Base-by-base conservation (phyloP, 2,113 vertebrate species). In the Gadus macrocephalus region DNA sequence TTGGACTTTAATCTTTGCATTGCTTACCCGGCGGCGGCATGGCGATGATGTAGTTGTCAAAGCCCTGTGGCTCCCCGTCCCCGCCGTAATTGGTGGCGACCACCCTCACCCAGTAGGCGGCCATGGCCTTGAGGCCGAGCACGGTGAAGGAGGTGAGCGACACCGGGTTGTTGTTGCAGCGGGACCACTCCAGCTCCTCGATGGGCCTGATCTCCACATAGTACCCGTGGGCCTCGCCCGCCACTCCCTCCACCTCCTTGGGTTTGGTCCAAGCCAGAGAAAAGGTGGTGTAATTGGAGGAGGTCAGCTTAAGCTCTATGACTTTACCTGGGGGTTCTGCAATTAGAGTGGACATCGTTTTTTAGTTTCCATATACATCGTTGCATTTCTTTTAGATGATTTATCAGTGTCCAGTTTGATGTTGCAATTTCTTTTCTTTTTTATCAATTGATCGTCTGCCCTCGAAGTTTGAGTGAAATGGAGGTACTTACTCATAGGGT, bases 281-380 rank as follows among this genome's bases (percentile, higher is more conserved):
- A 78, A 98, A 77, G 16, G 91, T 93, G 16, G 80, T 89, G 73
- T 91, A 88, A 16, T 88, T 86, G 0, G 91, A 94, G 76, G 85
- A 92, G 66, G 89, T 93, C 87, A 96, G 85, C 78, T 85, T 92
- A 72, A 97, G 91, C 56, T 92, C 91, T 74, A 64, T 91, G 75
- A 96, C 93, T 69, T 85, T 90, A n/a, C 93, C 95, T 1, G 93
- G 95, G n/a, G 86, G 76, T 83, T 92, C 96, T 97, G 86, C 15
- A 85, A 82, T 73, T 0, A 83, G 5, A 80, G 38, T 19, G 69
- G 69, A 25, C 25, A 27, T 55, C 11, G 16, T 55, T 55, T 55
- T 53, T 3, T 25, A 42, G 16, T 55, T 67, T 35, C n/a, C 58
- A 60, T 5, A 60, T 60, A n/a, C 58, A 61, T 19, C 11, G 12